phyloP scores from a whole-genome alignment of 1,140 invertebrate genomes.

The Lerema accius region DNA sequence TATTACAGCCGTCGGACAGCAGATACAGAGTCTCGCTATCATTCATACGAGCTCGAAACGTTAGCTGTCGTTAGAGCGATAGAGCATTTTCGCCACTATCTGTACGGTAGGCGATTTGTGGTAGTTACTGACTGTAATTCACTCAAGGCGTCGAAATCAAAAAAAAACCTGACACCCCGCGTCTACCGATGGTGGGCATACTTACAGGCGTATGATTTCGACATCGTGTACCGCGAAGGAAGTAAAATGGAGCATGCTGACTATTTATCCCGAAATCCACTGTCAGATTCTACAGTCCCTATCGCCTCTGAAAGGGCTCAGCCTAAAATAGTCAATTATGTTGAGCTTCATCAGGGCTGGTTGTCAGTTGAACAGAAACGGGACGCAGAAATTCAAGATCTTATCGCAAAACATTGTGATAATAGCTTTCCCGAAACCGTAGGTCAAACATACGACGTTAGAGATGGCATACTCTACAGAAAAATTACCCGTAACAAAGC shows the following conservation, averaged over 20 bases:
- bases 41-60: conserved; percentile 54
- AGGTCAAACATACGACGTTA: conserved; percentile 37
- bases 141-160: conserved; percentile 47
- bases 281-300: neutral
- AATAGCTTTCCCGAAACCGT: conserved; percentile 29
- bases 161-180: conserved; percentile 48
- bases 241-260: conserved; percentile 48
- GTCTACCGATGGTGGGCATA: conserved; percentile 41
- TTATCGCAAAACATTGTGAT: conserved; percentile 31
- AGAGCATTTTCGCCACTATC: conserved; percentile 47
- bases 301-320: neutral
- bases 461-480: conserved; percentile 35
- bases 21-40: conserved; percentile 51
- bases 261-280: conserved; percentile 9
- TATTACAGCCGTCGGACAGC: conserved; percentile 68
- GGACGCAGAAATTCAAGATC: conserved; percentile 37
- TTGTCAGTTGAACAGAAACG: conserved; percentile 40
- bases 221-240: conserved; percentile 43
- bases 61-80: conserved; percentile 51
- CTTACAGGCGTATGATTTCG: conserved; percentile 31
- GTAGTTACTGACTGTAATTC: conserved; percentile 54
- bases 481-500: conserved; percentile 33
- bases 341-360: conserved; percentile 42
- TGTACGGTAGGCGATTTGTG: conserved; percentile 46
- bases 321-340: conserved; percentile 31